phyloP scores from a whole-genome alignment of 2,888 invertebrate genomes.

The Chaitophorus viminalis region DNA sequence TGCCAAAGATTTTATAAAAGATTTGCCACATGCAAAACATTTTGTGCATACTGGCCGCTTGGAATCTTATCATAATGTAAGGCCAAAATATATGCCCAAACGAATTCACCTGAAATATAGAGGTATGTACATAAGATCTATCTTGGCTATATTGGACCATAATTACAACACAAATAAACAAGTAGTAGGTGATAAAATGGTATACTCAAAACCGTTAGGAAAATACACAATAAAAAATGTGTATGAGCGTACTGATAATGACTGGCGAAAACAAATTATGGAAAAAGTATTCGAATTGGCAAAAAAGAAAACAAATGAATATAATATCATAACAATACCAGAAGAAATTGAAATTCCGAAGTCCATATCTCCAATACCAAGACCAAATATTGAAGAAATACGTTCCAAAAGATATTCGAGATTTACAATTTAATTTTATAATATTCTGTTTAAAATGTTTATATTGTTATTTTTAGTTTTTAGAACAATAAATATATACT shows the following conservation, averaged over 20 bases:
- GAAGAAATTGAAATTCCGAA: conserved; percentile 4
- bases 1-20: conserved; percentile 16
- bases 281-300: not conserved
- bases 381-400: conserved; percentile 12
- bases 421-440: too few species aligned
- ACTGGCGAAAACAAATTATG: conserved; percentile 9
- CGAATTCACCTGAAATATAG: conserved; percentile 45
- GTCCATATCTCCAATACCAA: conserved; percentile 1
- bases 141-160: too few species aligned
- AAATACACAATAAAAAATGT: conserved; percentile 6
- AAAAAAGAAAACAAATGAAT: conserved; percentile 7
- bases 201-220: not conserved
- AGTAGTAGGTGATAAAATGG: conserved; percentile 19
- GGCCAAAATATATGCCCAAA: conserved; percentile 46
- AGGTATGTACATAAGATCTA: conserved; percentile 50
- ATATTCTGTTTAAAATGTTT: not conserved
- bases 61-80: conserved; percentile 53
- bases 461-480: conserved; percentile 8
- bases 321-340: conserved; percentile 5
- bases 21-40: conserved; percentile 23
- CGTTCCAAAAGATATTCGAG: conserved; percentile 3
- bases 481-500: not conserved
- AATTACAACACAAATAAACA: too few species aligned
- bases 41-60: conserved; percentile 12
- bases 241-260: not conserved